Conservation (phyloP, 1,140 invertebrate species). For the Megalopta genalis region DNA sequence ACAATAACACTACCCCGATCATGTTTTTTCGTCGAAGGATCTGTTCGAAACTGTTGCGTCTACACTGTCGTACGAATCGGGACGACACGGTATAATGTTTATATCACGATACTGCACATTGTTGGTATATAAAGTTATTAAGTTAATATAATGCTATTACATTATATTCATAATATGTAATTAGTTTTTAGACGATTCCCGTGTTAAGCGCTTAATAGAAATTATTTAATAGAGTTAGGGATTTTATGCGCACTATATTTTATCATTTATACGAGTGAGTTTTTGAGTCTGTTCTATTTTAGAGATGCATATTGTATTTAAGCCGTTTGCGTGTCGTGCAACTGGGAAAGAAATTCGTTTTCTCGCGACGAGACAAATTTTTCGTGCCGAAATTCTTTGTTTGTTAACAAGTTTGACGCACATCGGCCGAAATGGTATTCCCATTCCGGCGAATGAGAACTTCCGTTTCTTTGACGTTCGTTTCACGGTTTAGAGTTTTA, state of each 20-base stretch:
- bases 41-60: conserved; percentile 15
- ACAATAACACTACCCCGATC: not conserved
- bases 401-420: not conserved
- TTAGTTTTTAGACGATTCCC: conserved; percentile 49
- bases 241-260: conserved; percentile 59
- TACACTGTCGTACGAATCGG: conserved; percentile 19
- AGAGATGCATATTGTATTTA: conserved; percentile 28
- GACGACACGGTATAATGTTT: conserved; percentile 16
- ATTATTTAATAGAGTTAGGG: conserved; percentile 54
- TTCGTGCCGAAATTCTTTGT: not conserved
- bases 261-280: conserved; percentile 51
- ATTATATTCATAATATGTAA: conserved; percentile 43
- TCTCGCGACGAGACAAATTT: not conserved
- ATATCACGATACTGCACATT: conserved; percentile 35
- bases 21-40: conserved; percentile 22
- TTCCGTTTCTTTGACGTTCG: not conserved
- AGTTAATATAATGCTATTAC: conserved; percentile 47
- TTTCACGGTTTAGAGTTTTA: not conserved
- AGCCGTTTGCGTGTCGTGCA: conserved; percentile 26
- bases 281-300: conserved; percentile 43
- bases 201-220: conserved; percentile 58
- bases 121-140: conserved; percentile 44
- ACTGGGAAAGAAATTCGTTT: conserved; percentile 22
- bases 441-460: not conserved
- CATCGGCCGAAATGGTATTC: not conserved